A percentile compares a stretch with the other conserved stretches of the same genome.
Evolutionary conservation across 2,113 vertebrate genomes (phyloP).

Genomic region (Amphilophus citrinellus): DNA sequence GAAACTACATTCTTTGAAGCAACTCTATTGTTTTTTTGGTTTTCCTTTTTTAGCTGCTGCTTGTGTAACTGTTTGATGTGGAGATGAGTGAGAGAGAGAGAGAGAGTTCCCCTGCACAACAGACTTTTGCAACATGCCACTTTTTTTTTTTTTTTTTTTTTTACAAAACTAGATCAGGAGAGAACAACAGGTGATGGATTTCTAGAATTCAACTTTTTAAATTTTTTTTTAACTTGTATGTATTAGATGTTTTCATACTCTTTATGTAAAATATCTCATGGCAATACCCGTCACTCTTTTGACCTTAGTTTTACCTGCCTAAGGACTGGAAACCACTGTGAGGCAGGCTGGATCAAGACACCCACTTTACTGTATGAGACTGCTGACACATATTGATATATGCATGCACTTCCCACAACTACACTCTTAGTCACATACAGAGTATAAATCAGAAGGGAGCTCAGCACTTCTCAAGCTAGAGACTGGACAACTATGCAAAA

Average conservation of each 20-base stretch:
- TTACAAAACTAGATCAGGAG: constrained; percentile 17
- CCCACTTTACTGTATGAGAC: constrained; percentile 60
- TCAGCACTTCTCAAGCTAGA: constrained; percentile 10
- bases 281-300: constrained; percentile 21
- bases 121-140: constrained; percentile 28
- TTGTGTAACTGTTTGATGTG: constrained; percentile 30
- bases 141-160: background rate
- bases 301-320: constrained; percentile 63
- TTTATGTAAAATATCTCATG: constrained; percentile 34
- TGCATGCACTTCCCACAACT: constrained; percentile 62
- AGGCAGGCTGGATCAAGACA: constrained; percentile 48
- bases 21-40: constrained; percentile 28
- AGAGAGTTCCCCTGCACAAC: constrained; percentile 18
- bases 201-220: background rate
- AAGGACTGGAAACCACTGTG: constrained; percentile 51
- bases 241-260: constrained; percentile 9
- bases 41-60: constrained; percentile 35
- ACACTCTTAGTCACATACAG: constrained; percentile 43
- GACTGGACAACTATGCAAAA: constrained; percentile 35
- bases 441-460: constrained; percentile 66
- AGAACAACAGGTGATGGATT: constrained; percentile 8
- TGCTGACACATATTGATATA: constrained; percentile 69
- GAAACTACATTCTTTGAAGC: constrained; percentile 46
- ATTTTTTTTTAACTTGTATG: constrained; percentile 5
- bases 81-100: constrained; percentile 29